These are phyloP conservation scores for Nomada ruficornis DNA, from an alignment of 2,888 invertebrate genomes.

Conservation along the genomic window DNA sequence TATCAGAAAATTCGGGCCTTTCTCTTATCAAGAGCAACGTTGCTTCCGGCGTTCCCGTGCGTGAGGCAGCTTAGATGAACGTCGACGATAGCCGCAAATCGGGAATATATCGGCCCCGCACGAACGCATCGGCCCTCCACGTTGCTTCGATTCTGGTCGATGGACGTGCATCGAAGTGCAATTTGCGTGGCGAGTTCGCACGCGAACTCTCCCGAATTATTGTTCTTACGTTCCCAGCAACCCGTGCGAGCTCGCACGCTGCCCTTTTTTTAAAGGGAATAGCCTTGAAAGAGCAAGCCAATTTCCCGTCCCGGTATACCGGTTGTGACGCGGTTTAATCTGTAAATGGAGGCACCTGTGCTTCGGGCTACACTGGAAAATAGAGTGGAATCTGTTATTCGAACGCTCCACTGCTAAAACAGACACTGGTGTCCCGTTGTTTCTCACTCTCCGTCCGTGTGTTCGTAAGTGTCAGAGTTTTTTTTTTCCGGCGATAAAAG, in stretches of 20 bases:
- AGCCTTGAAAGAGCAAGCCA: slow-evolving; percentile 6
- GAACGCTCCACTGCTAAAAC: slow-evolving; percentile 20
- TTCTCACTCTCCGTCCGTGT: background rate
- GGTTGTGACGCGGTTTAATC: slow-evolving; percentile 32
- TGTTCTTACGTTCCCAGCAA: slow-evolving; percentile 1
- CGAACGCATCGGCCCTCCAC: slow-evolving; percentile 8
- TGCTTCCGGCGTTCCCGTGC: background rate
- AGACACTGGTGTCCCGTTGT: slow-evolving; percentile 1
- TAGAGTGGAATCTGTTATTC: slow-evolving; percentile 32
- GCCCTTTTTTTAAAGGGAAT: slow-evolving; percentile 51
- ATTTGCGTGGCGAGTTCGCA: slow-evolving; percentile 13
- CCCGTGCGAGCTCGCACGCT: background rate
- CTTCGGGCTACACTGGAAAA: slow-evolving; percentile 26
- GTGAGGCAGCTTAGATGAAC: background rate
- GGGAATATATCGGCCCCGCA: slow-evolving; percentile 36
- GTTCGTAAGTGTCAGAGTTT: background rate
- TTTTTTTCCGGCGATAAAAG: background rate
- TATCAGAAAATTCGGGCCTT: background rate
- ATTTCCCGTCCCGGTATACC: slow-evolving; percentile 5
- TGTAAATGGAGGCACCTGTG: slow-evolving; percentile 18
- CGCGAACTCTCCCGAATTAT: slow-evolving; percentile 28
- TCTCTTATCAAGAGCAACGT: slow-evolving; percentile 12
- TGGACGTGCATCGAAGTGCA: slow-evolving; percentile 21
- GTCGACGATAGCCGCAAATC: slow-evolving; percentile 9
- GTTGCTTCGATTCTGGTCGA: background rate